phyloP scores from a whole-genome alignment of 2,888 invertebrate genomes.

The Thymelicus acteon region DNA sequence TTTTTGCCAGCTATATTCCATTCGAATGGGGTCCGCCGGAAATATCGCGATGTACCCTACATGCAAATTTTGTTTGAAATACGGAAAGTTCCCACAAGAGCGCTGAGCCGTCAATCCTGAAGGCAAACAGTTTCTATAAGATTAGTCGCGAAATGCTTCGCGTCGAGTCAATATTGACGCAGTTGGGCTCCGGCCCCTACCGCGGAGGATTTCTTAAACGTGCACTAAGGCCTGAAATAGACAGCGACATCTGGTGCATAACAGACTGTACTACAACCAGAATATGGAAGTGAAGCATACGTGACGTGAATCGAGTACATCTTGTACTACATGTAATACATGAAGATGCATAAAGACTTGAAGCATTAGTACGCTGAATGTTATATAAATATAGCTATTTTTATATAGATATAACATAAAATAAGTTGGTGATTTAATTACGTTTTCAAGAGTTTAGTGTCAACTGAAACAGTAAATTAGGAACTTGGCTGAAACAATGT shows the following conservation, averaged over 20 bases:
- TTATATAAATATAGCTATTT: no score
- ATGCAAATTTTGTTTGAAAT: conserved; percentile 79
- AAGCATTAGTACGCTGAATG: no score
- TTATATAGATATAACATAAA: no score
- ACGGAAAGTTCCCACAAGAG: conserved; percentile 74
- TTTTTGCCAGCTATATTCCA: conserved; percentile 76
- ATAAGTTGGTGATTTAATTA: no score
- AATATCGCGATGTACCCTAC: conserved; percentile 77
- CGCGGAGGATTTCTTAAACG: background rate
- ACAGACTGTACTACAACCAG: background rate
- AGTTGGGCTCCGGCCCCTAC: conserved; percentile 48
- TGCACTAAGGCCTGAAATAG: background rate
- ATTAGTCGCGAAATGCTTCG: conserved; percentile 77
- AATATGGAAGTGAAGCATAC: no score
- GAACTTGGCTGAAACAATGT: no score
- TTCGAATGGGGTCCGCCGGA: conserved; percentile 73
- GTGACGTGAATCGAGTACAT: no score
- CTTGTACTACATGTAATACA: no score
- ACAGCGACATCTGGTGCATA: background rate
- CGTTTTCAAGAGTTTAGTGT: no score
- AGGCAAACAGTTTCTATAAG: conserved; percentile 81
- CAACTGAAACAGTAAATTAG: no score
- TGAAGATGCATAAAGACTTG: no score
- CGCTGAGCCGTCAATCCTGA: conserved; percentile 73
- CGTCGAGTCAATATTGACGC: conserved; percentile 74